Evolutionary conservation across 2,113 vertebrate species (phyloP), one percentile per base, ranked within the genome.

Genomic region (Chamaea fasciata): DNA sequence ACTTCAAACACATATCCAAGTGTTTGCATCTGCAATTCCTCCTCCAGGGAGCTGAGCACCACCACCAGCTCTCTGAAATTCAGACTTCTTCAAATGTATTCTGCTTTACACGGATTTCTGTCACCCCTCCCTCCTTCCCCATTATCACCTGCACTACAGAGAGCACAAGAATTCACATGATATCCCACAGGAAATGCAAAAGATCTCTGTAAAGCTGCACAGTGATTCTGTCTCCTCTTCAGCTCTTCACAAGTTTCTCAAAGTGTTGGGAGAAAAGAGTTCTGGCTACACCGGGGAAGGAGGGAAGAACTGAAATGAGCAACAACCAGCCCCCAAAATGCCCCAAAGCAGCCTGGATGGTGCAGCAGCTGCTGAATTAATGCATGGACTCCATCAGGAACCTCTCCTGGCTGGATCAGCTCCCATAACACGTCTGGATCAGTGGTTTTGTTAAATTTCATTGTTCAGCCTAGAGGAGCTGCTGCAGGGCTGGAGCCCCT

Each of bases 391-490:
- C 22, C 4, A 20, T 7, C 7, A 10, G 49, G 47, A 49, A 10
- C 18, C 35, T 22, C 37, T 21, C 6, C 1, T 27, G 50, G 30
- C 55, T 60, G 23, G 9, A 13, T 6, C 83, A 24, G 35, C 13
- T 33, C 68, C 55, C 17, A 22, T 3, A 49, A 6, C 23, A 12
- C 0, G 0, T 26, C 18, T 4, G 6, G 14, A 37, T 11, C 0
- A 0, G 62, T 0, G 28, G 13, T 52, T 19, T 42, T 33, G n/a
- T 49, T 33, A 20, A 31, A 50, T 35, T 33, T 23, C 20, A 23
- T 31, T 57, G 18, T 24, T n/a, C 28, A 19, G 27, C 9, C 9
- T 53, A 69, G 64, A 39, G 19, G 47, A 11, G 23, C 1, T 50
- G 37, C 52, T 59, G 1, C 42, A 57, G 35, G 31, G 62, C 52